These are phyloP conservation scores for Sorex araneus DNA, from an alignment of 2,113 vertebrate species.

Conservation along the genomic window DNA sequence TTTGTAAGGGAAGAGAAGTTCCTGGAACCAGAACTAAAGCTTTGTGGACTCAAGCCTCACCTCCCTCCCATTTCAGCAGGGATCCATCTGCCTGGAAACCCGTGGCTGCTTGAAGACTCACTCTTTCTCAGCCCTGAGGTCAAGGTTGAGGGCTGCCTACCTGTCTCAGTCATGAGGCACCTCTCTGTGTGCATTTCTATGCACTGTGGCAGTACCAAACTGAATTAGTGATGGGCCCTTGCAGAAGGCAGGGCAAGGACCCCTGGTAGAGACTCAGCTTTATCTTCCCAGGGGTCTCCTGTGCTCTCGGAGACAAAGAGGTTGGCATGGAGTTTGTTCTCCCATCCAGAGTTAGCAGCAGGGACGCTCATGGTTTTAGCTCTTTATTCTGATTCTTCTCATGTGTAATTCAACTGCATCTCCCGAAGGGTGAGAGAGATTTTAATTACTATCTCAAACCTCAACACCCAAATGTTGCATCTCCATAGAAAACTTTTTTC, in stretches of 20 bases:
- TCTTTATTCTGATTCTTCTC: not conserved
- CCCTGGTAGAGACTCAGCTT: not conserved
- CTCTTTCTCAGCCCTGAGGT: not conserved
- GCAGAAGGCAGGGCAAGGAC: not conserved
- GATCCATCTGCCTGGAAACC: too few species aligned
- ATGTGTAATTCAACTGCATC: not conserved
- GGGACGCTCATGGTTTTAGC: not conserved
- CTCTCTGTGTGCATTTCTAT: fast-evolving
- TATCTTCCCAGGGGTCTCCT: too few species aligned
- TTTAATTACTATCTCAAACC: not conserved
- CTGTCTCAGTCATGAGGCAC: not conserved
- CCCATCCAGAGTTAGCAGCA: not conserved
- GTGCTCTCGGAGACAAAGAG: not conserved
- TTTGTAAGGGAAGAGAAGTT: not conserved
- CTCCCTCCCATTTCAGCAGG: not conserved
- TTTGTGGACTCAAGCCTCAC: fast-evolving
- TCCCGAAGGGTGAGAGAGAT: not conserved
- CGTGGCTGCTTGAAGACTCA: too few species aligned
- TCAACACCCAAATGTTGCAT: not conserved
- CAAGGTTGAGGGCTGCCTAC: not conserved
- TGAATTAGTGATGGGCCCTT: too few species aligned
- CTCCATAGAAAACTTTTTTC: too few species aligned
- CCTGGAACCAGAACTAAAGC: not conserved
- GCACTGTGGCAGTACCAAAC: fast-evolving
- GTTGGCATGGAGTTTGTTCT: not conserved